Evolutionary conservation across 2,113 vertebrate species (phyloP).

Genomic region (Anoura caudifer): DNA sequence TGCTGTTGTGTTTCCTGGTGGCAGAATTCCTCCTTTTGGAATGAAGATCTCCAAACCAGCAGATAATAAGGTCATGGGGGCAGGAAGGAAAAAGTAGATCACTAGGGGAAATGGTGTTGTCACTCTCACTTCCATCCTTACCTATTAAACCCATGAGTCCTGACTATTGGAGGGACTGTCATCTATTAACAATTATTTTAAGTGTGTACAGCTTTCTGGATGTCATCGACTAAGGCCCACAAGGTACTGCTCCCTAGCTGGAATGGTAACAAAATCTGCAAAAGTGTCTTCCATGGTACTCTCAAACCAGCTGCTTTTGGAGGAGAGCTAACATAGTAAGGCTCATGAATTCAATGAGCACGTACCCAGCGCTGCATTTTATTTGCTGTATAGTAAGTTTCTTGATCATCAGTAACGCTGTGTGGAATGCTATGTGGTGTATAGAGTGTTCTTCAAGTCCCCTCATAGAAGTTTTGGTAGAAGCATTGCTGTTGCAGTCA

Average conservation of each 20-base stretch:
- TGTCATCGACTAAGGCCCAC: neutral
- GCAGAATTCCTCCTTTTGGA: neutral
- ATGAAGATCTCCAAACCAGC: neutral
- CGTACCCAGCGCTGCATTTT: neutral
- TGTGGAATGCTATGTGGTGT: neutral
- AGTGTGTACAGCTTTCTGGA: neutral
- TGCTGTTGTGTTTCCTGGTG: too few species aligned
- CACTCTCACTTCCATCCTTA: neutral
- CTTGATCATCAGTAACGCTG: neutral
- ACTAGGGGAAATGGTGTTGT: neutral
- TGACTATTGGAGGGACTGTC: neutral
- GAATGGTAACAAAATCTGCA: neutral
- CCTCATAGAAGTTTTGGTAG: neutral
- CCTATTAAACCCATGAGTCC: neutral
- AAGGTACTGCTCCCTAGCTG: neutral
- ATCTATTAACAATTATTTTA: neutral
- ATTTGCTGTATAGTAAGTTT: neutral
- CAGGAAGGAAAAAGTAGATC: neutral
- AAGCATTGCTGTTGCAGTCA: neutral
- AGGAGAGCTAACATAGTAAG: neutral
- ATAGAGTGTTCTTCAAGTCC: neutral
- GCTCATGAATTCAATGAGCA: neutral
- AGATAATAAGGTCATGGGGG: neutral
- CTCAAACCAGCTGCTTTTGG: neutral
- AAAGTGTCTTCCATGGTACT: neutral